A percentile compares a stretch with the other conserved stretches of the same genome.
Conservation (phyloP, 1,140 invertebrate species). For the Acyrthosiphon pisum region DNA sequence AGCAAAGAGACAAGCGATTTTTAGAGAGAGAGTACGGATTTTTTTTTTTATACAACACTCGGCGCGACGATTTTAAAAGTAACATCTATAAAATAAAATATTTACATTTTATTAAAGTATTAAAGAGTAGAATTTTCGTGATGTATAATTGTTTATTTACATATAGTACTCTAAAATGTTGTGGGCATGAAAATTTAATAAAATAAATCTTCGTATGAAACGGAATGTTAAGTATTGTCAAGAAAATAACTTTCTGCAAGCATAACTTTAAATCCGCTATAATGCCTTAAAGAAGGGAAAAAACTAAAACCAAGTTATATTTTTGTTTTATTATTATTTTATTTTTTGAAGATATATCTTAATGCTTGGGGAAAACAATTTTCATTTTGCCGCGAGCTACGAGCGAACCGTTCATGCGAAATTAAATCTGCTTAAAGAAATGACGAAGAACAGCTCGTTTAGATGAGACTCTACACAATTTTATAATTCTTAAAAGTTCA, state of each 20-base stretch:
- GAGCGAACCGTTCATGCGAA: conserved; percentile 15
- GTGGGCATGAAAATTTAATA: neutral
- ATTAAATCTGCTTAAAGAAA: conserved; percentile 39
- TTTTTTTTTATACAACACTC: neutral
- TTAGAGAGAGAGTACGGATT: too few species aligned
- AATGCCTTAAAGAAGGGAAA: conserved; percentile 13
- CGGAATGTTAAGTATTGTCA: conserved; percentile 45
- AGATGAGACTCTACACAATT: conserved; percentile 33
- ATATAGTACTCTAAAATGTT: conserved; percentile 21
- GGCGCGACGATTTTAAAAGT: neutral
- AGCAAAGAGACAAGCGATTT: neutral
- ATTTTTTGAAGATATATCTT: conserved; percentile 41
- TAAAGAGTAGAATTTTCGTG: neutral
- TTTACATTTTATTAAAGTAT: conserved; percentile 25
- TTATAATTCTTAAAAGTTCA: conserved; percentile 42
- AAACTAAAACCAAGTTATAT: conserved; percentile 42
- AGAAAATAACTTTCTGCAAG: conserved; percentile 38
- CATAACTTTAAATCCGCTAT: conserved; percentile 33
- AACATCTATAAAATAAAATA: neutral
- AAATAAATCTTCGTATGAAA: conserved; percentile 34
- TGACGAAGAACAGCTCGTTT: conserved; percentile 35
- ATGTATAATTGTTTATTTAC: conserved; percentile 26
- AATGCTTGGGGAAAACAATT: conserved; percentile 32
- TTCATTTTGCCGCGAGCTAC: conserved; percentile 14
- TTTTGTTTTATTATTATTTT: conserved; percentile 39